Evolutionary conservation across 2,113 vertebrate species (phyloP), one percentile per base, ranked within the genome.

Genomic region (Platysternon megacephalum): DNA sequence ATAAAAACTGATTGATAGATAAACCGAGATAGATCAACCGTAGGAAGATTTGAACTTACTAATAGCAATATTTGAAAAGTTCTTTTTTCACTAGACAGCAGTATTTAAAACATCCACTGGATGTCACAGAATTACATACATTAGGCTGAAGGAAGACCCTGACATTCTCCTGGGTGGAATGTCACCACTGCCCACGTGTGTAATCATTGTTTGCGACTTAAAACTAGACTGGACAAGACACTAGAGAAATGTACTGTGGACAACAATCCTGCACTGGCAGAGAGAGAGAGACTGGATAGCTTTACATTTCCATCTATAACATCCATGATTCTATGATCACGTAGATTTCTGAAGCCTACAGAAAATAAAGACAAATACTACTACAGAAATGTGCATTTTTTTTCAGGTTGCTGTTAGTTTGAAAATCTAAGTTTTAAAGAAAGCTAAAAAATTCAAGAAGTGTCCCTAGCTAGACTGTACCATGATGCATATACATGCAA

Each of bases 121-220:
- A 78, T 52, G 46, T 19, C 12, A 39, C 8, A 56, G 74, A 2
- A 0, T n/a, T n/a, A 65, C 12, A 1, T 0, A 26, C 3, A 0
- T 26, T 26, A 32, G 32, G 32, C 1, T 1, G 44, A 32, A 51
- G 6, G 35, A 44, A 44, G n/a, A 6, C 11, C 26, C 74, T 5
- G 28, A 48, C 14, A 46, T 42, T 39, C 68, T 72, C 68, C 10
- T 24, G 39, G 39, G 21, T 24, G 39, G 39, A 65, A 74, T 12
- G 39, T 74, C 4, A 74, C 17, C 24, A 26, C 39, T 44, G 39
- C n/a, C 21, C 3, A 42, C 2, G 22, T 39, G 68, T 26, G 21
- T 26, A 42, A 74, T 44, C 21, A 74, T 1, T 26, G n/a, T n/a
- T 19, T 65, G 61, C 3, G 2, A 3, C 22, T 74, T 74, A 42